A percentile compares a stretch with the other conserved stretches of the same genome.
These are phyloP conservation scores for Vicugna pacos DNA, from an alignment of 2,113 vertebrate species.

Conservation along the genomic window DNA sequence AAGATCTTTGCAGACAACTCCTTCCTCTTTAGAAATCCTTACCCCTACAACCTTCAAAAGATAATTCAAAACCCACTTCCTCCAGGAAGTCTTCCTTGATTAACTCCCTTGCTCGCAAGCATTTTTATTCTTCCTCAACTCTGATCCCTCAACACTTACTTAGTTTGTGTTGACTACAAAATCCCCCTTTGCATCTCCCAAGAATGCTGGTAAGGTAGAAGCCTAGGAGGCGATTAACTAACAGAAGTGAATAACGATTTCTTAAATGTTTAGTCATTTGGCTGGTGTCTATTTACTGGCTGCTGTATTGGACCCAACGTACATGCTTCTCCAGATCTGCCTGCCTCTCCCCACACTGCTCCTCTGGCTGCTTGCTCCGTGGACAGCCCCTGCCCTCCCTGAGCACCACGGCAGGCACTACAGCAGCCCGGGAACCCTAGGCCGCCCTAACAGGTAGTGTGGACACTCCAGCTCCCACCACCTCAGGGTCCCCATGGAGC, in stretches of 20 bases:
- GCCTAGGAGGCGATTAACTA: not conserved
- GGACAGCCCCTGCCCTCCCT: not conserved
- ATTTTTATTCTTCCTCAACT: not conserved
- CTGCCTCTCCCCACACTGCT: not conserved
- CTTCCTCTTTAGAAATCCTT: not conserved
- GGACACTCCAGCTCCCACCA: not conserved
- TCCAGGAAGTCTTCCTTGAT: not conserved
- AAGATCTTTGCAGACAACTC: not conserved
- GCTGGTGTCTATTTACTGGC: not conserved
- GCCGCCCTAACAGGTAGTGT: not conserved
- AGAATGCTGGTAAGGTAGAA: not conserved
- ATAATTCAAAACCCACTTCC: not conserved
- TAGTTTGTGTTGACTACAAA: conserved; percentile 25
- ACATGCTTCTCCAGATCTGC: not conserved
- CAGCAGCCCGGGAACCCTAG: not conserved
- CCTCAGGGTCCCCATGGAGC: not conserved
- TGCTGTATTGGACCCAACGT: not conserved
- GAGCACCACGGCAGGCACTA: not conserved
- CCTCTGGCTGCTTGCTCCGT: not conserved
- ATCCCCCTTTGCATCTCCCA: conserved; percentile 11
- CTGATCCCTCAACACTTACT: not conserved
- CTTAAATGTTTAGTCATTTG: not conserved
- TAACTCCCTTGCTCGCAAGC: not conserved
- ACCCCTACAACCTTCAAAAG: not conserved
- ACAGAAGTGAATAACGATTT: conserved; percentile 1